Evolutionary conservation across 2,797 vertebrate genomes (phyloP).

Genomic region (Rallus crepitans): DNA sequence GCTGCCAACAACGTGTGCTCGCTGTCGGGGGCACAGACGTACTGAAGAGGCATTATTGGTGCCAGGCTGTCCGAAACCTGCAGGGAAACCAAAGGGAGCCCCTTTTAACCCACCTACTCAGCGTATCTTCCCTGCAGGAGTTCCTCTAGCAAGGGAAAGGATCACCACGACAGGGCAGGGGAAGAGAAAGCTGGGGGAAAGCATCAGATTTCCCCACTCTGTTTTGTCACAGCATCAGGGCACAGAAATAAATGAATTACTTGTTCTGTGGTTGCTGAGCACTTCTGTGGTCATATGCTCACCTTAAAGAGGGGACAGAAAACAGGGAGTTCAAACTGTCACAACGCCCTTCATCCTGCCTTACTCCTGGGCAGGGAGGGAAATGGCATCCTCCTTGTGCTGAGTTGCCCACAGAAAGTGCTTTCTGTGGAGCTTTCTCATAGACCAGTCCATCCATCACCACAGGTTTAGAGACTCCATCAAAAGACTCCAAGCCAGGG

Average conservation of each 20-base stretch:
- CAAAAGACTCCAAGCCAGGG: not conserved
- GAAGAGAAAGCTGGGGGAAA: not conserved
- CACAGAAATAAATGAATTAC: not conserved
- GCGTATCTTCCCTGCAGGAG: not conserved
- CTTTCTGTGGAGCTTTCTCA: not conserved
- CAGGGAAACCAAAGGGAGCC: not conserved
- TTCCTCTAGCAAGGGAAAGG: not conserved
- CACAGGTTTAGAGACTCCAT: too few relatives aligned
- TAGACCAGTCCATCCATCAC: not conserved
- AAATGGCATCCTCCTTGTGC: not conserved
- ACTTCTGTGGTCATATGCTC: not conserved
- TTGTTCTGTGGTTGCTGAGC: not conserved
- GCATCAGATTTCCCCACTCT: not conserved
- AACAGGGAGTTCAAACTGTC: not conserved
- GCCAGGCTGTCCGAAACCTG: constrained; percentile 88
- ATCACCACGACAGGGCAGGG: not conserved
- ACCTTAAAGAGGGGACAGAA: not conserved
- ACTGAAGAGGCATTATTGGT: constrained; percentile 90
- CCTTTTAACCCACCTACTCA: not conserved
- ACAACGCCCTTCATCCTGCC: not conserved
- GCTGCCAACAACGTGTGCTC: constrained; percentile 94
- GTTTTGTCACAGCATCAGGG: not conserved
- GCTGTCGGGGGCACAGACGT: constrained; percentile 96
- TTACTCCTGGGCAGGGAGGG: not conserved
- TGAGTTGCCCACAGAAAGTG: not conserved